Conservation (phyloP, 2,888 invertebrate species). For the Mayetiola destructor region DNA sequence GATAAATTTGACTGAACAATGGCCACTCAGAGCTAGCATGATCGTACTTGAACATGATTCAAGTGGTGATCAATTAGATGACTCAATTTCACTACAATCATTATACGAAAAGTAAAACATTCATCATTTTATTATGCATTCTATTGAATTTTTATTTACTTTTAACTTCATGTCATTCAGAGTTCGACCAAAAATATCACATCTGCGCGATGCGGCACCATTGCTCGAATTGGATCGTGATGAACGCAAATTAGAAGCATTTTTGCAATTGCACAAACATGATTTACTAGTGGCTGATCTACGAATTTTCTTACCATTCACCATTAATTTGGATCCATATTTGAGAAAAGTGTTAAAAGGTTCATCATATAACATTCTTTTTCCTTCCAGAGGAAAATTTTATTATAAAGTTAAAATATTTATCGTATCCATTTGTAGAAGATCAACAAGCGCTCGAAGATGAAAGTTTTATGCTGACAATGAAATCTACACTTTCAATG, state of each 20-base stretch:
- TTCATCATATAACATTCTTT: slow-evolving; percentile 34
- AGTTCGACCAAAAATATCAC: slow-evolving; percentile 66
- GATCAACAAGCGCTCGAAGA: slow-evolving; percentile 57
- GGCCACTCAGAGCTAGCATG: slow-evolving; percentile 97
- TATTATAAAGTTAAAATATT: background rate
- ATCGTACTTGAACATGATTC: slow-evolving; percentile 88
- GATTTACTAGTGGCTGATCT: slow-evolving; percentile 76
- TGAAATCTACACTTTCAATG: slow-evolving; percentile 25
- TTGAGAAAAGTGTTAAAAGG: slow-evolving; percentile 93
- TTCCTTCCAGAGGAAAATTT: background rate
- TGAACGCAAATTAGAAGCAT: slow-evolving; percentile 87
- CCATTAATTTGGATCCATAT: slow-evolving; percentile 96
- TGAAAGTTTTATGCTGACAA: slow-evolving; percentile 32
- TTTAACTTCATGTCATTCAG: slow-evolving; percentile 34
- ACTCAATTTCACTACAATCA: slow-evolving; percentile 68
- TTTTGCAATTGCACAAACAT: slow-evolving; percentile 66
- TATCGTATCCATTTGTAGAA: slow-evolving; percentile 36
- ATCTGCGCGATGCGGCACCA: slow-evolving; percentile 74
- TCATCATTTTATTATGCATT: background rate
- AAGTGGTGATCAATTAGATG: slow-evolving; percentile 74
- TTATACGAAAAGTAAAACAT: slow-evolving; percentile 75
- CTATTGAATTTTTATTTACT: background rate
- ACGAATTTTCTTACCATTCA: slow-evolving; percentile 92
- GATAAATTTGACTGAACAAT: slow-evolving; percentile 97
- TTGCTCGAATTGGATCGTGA: slow-evolving; percentile 86